phyloP scores from a whole-genome alignment of 35 echinoderm and acorn worm genomes.

The Ophiothrix spiculata region DNA sequence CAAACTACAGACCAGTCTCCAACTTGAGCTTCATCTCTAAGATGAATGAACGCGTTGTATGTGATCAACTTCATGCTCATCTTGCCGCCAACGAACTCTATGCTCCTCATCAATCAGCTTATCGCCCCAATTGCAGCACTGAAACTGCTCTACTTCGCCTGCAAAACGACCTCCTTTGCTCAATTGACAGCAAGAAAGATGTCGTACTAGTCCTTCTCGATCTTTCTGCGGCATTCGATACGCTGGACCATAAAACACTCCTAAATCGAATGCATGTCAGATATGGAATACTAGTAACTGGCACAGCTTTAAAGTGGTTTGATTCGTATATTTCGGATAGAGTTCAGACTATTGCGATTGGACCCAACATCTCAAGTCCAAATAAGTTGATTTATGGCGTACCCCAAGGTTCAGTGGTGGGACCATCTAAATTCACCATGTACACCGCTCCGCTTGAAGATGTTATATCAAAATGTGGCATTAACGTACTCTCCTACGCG shows the following conservation, averaged over 20 bases:
- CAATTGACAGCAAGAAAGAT: background rate
- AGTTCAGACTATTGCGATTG: background rate
- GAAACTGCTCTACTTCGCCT: background rate
- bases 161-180: conserved; percentile 1
- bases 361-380: background rate
- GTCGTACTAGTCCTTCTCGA: conserved; percentile 1
- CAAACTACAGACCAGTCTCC: background rate
- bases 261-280: background rate
- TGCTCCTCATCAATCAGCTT: background rate
- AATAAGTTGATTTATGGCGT: background rate
- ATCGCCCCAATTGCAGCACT: background rate
- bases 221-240: background rate
- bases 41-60: background rate
- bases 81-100: background rate
- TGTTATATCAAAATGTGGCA: background rate
- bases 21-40: conserved; percentile 4
- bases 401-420: background rate
- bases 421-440: background rate
- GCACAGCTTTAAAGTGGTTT: background rate
- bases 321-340: background rate
- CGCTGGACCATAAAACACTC: background rate
- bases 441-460: background rate
- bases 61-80: background rate
- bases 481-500: background rate
- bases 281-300: background rate